These are phyloP conservation scores for Sciaenops ocellatus DNA, from an alignment of 2,797 vertebrate genomes.

Conservation along the genomic window DNA sequence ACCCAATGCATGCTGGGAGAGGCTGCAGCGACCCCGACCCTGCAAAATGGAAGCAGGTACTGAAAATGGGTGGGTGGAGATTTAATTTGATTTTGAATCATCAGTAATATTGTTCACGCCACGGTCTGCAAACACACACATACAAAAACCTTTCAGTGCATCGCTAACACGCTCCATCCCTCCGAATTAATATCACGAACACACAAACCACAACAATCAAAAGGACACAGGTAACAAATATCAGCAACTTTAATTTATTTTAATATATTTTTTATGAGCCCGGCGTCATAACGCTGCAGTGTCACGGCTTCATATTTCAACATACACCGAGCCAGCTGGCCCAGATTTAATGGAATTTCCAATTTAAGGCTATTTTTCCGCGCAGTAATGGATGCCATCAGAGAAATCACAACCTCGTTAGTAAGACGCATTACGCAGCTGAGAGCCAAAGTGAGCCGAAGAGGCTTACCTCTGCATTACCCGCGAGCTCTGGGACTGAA, in stretches of 20 bases:
- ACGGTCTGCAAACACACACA: not conserved
- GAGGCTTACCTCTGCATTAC: constrained; percentile 15
- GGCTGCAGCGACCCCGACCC: not conserved
- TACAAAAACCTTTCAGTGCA: not conserved
- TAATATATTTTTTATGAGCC: constrained; percentile 27
- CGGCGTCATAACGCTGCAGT: constrained; percentile 6
- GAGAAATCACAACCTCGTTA: constrained; percentile 62
- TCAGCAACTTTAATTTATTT: constrained; percentile 29
- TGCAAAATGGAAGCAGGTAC: constrained; percentile 2
- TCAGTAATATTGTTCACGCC: not conserved
- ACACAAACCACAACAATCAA: not conserved
- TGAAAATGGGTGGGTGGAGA: not conserved
- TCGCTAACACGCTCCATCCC: not conserved
- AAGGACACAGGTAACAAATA: constrained; percentile 1
- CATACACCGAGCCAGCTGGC: constrained; percentile 23
- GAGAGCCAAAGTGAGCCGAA: constrained; percentile 37
- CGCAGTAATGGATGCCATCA: constrained; percentile 50
- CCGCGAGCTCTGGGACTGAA: not conserved
- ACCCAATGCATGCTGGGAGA: not conserved
- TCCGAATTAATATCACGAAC: not conserved
- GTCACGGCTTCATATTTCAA: constrained; percentile 37
- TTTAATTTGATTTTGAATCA: constrained; percentile 27
- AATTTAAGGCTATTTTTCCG: constrained; percentile 50
- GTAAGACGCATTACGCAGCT: constrained; percentile 29
- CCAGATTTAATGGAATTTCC: constrained; percentile 59